Percentiles rank a stretch among this genome's conserved stretches.
Evolutionary conservation across 2,888 invertebrate species (phyloP).

Genomic region (Folsomia candida): DNA sequence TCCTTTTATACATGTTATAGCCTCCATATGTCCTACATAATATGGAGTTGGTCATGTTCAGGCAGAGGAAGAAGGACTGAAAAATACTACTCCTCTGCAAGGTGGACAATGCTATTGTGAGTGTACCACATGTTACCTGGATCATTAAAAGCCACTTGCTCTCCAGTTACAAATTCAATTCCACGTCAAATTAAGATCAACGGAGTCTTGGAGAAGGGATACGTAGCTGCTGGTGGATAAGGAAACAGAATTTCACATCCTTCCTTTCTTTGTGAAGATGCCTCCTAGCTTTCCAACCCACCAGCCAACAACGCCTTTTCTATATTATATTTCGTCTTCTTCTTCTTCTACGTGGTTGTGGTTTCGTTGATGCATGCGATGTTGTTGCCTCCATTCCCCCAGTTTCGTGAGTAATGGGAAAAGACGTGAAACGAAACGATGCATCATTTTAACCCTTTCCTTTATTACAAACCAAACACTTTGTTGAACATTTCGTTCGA

Average conservation of each 20-base stretch:
- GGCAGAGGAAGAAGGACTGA: neutral
- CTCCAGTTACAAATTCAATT: neutral
- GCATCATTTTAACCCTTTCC: conserved; percentile 19
- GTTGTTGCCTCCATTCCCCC: neutral
- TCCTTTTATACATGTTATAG: too few relatives aligned
- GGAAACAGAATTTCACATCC: neutral
- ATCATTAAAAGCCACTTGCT: neutral
- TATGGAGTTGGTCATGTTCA: neutral
- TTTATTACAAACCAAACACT: conserved; percentile 1
- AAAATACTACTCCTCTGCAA: too few relatives aligned
- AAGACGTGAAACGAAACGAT: conserved; percentile 11
- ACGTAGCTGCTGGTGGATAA: too few relatives aligned
- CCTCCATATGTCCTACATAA: neutral
- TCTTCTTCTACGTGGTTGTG: too few relatives aligned
- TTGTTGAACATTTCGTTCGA: conserved; percentile 1
- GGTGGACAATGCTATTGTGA: too few relatives aligned
- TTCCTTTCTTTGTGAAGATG: too few relatives aligned
- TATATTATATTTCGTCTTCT: too few relatives aligned
- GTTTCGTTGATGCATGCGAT: neutral
- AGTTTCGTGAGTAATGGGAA: conserved; percentile 9
- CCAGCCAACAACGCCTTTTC: too few relatives aligned
- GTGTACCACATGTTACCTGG: neutral
- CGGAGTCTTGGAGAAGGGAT: too few relatives aligned
- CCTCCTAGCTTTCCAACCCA: too few relatives aligned
- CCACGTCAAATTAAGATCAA: neutral